Evolutionary conservation across 2,888 invertebrate genomes (phyloP), one percentile per base, ranked within the genome.

Genomic region (Pinctada fucata): DNA sequence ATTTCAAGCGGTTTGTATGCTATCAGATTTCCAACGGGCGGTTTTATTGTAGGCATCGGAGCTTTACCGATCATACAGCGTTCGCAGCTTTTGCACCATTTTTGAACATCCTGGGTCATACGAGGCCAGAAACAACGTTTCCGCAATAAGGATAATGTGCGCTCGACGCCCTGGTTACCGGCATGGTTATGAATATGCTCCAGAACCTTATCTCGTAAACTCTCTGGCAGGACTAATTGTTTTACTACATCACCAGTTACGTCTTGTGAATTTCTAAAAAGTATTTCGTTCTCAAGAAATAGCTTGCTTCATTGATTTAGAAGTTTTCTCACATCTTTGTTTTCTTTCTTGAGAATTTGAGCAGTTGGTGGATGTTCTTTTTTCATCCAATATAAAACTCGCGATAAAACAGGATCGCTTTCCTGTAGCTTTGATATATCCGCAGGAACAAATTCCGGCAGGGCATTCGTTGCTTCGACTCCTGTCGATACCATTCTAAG

Each of bases 91-190:
- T 67, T 51, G 58, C 76, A 74, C 47, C 79, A 81, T 1, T 68
- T 47, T n/a, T 80, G 68, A 3, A 84, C 69, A 65, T 85, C 83
- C 6, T 68, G 67, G 6, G 71, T 47, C 80, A 84, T 81, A 10
- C 77, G 68, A 16, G 76, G 76, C 86, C 85, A 86, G 64, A 74
- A 86, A 69, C 78, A 83, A 45, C 87, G 76, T n/a, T 52, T 63
- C 6, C 65, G 31, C 2, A 81, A n/a, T 13, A 84, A 63, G 0
- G 75, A 58, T n/a, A 76, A 31, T 3, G 83, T 85, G 52, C 81
- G 48, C 67, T 84, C 83, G n/a, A 73, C 63, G 13, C 79, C 81
- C 73, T 83, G 83, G 73, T 85, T 82, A 64, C 82, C 82, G 10
- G 78, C 50, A 16, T 45, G 16, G 70, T 85, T 76, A 69, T 84